Evolutionary conservation across 2,888 invertebrate genomes (phyloP).

Genomic region (Papilio gigon): DNA sequence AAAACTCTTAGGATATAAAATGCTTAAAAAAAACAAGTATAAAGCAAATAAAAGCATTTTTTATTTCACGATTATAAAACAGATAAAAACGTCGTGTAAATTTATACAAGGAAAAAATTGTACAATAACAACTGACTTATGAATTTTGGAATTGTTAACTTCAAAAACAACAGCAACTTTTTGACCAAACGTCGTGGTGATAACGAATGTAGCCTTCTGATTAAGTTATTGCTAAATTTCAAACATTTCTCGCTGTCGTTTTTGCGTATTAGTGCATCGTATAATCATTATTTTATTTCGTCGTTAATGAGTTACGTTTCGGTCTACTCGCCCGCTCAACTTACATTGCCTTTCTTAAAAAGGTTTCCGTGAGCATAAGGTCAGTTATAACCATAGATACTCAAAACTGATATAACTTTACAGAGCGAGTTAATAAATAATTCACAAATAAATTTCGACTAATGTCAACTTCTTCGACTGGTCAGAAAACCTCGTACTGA

Average conservation of each 20-base stretch:
- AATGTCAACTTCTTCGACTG: conserved; percentile 55
- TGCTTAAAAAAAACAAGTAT: neutral
- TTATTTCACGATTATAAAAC: conserved; percentile 30
- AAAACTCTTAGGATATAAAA: neutral
- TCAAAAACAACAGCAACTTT: neutral
- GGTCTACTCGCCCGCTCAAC: neutral
- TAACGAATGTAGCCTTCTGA: neutral
- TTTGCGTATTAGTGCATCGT: neutral
- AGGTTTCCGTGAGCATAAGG: neutral
- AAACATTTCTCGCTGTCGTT: neutral
- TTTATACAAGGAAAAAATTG: conserved; percentile 21
- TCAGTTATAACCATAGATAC: conserved; percentile 22
- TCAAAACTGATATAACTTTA: conserved; percentile 32
- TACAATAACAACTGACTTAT: neutral
- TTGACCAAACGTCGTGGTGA: neutral
- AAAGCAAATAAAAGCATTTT: conserved; percentile 18
- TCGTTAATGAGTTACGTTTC: neutral
- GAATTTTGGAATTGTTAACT: neutral
- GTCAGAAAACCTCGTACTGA: conserved; percentile 67
- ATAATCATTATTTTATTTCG: neutral
- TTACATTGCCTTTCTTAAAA: neutral
- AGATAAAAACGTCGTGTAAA: conserved; percentile 20
- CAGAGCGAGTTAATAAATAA: conserved; percentile 23
- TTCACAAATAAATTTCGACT: conserved; percentile 20
- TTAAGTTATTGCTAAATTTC: neutral